phyloP scores from a whole-genome alignment of 1,140 invertebrate species.

The Mercenaria mercenaria region DNA sequence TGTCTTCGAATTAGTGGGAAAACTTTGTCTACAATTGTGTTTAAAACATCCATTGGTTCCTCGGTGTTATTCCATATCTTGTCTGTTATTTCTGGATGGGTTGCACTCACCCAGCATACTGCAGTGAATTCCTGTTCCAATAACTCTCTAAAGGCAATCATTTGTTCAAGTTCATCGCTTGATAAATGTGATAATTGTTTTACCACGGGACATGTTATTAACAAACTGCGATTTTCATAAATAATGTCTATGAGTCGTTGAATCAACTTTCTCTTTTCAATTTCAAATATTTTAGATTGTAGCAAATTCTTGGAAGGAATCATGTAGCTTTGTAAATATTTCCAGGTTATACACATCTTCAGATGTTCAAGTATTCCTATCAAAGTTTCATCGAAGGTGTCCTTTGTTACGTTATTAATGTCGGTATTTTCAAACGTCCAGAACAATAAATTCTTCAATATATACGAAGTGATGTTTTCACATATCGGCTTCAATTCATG shows the following conservation, averaged over 20 bases:
- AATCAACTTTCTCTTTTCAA: not conserved
- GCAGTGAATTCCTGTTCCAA: not conserved
- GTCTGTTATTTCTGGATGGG: not conserved
- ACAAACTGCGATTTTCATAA: not conserved
- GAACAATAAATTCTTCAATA: conserved; percentile 50
- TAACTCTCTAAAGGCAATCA: not conserved
- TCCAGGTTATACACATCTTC: not conserved
- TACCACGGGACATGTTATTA: not conserved
- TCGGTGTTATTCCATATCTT: not conserved
- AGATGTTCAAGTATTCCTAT: not conserved
- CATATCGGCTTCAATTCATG: not conserved
- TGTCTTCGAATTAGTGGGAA: not conserved
- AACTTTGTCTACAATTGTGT: not conserved
- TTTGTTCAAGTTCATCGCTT: not conserved
- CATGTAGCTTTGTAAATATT: conserved; percentile 18
- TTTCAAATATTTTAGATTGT: not conserved
- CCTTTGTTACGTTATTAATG: not conserved
- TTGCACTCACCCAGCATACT: not conserved
- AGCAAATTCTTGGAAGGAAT: conserved; percentile 29
- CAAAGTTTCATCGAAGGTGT: not conserved
- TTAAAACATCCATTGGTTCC: not conserved
- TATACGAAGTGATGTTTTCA: conserved; percentile 10
- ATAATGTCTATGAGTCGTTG: not conserved
- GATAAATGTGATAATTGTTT: not conserved
- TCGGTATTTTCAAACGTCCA: conserved; percentile 5